Conservation (phyloP, 2,888 invertebrate species). For the Dioctria linearis region DNA sequence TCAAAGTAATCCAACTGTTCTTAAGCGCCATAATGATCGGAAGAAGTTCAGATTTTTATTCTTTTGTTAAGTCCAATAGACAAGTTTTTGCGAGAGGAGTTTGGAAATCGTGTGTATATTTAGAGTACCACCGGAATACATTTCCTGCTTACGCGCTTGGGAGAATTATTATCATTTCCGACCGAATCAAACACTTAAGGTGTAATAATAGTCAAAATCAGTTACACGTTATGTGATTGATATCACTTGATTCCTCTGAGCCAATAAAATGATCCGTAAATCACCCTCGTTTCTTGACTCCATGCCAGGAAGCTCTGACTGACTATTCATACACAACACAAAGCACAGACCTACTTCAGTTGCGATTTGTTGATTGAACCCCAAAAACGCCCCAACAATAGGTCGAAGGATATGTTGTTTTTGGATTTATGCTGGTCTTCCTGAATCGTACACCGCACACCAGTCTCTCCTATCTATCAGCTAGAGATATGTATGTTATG, state of each 20-base stretch:
- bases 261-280: slow-evolving; percentile 58
- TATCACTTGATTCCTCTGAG: slow-evolving; percentile 55
- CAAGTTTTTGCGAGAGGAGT: too few relatives aligned
- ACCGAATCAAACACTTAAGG: slow-evolving; percentile 38
- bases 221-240: slow-evolving; percentile 54
- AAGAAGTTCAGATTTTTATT: too few relatives aligned
- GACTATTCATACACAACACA: slow-evolving; percentile 6
- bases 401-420: slow-evolving; percentile 51
- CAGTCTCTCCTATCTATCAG: background rate
- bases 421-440: slow-evolving; percentile 42
- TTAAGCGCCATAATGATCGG: background rate
- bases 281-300: slow-evolving; percentile 49
- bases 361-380: slow-evolving; percentile 57
- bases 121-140: background rate
- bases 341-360: slow-evolving; percentile 53
- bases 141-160: background rate
- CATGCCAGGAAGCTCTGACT: slow-evolving; percentile 29
- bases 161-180: background rate
- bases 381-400: slow-evolving; percentile 54
- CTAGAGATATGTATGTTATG: background rate
- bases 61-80: too few relatives aligned
- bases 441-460: background rate
- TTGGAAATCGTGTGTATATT: too few relatives aligned
- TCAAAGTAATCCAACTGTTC: slow-evolving; percentile 23
- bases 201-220: slow-evolving; percentile 48